These are phyloP conservation scores for Trichoplusia ni DNA, from an alignment of 1,140 invertebrate genomes.

Conservation along the genomic window DNA sequence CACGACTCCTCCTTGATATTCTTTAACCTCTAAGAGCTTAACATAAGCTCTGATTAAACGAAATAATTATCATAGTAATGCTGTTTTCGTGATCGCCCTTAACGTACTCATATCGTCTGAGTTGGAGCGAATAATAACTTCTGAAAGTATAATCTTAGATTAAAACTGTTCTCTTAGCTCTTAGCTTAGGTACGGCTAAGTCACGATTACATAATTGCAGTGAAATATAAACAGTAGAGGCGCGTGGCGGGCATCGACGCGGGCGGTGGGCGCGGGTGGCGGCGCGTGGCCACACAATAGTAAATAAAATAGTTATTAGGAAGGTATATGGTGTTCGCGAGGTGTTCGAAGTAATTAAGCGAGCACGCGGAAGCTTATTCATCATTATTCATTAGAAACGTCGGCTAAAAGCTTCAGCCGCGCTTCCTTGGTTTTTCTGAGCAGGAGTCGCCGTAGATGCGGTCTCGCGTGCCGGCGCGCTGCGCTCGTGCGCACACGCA, in stretches of 20 bases:
- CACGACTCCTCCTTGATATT: too few species aligned
- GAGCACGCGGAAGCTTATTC: constrained; percentile 61
- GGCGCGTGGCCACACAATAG: constrained; percentile 6
- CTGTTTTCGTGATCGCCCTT: too few species aligned
- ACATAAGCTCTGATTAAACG: too few species aligned
- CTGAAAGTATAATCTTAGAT: too few species aligned
- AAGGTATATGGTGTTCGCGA: neutral
- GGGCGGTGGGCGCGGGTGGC: neutral
- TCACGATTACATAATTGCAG: neutral
- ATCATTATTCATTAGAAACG: constrained; percentile 63
- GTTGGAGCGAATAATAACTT: too few species aligned
- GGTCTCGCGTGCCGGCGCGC: constrained; percentile 51
- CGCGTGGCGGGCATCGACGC: neutral
- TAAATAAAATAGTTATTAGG: constrained; percentile 14
- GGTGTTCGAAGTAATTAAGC: constrained; percentile 52
- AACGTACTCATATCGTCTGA: too few species aligned
- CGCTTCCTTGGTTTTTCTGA: constrained; percentile 70
- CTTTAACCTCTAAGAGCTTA: too few species aligned
- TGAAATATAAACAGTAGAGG: neutral
- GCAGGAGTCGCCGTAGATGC: constrained; percentile 32
- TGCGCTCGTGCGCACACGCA: constrained; percentile 49
- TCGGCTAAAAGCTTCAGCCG: constrained; percentile 44
- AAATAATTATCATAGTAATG: too few species aligned
- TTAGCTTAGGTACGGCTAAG: too few species aligned
- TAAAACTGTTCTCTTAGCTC: too few species aligned